phyloP scores from a whole-genome alignment of 2,113 vertebrate species.

The Mirounga angustirostris region DNA sequence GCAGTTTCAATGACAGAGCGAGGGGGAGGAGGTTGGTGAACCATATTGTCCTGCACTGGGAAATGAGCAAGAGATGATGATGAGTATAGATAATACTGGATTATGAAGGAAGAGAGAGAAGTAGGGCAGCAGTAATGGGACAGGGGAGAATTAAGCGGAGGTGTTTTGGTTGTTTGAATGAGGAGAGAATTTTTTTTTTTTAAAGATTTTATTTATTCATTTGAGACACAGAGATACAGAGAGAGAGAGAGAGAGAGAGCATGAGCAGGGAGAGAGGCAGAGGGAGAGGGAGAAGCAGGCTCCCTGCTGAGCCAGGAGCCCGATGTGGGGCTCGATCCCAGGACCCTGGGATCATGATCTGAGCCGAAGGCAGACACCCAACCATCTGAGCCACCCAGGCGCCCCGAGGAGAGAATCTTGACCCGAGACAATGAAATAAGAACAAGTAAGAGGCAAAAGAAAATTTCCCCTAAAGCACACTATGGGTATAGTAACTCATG shows the following conservation, averaged over 20 bases:
- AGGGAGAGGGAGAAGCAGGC: too few relatives aligned
- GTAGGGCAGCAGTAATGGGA: slow-evolving; percentile 27
- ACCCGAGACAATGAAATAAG: not conserved
- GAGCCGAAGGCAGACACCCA: too few relatives aligned
- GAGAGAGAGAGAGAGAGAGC: too few relatives aligned
- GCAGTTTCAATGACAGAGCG: not conserved
- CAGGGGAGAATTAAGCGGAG: slow-evolving; percentile 57
- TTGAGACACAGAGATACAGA: too few relatives aligned
- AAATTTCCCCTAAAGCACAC: not conserved
- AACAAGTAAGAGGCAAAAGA: not conserved
- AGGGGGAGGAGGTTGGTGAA: not conserved
- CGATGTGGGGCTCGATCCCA: too few relatives aligned
- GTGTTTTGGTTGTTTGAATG: slow-evolving; percentile 74
- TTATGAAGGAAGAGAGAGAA: slow-evolving; percentile 46
- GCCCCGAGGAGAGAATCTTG: slow-evolving; percentile 79
- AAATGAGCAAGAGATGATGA: not conserved
- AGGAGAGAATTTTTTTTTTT: slow-evolving; percentile 72
- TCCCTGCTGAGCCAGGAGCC: too few relatives aligned
- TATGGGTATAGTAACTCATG: not conserved
- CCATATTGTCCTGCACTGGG: not conserved
- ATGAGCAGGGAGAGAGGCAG: too few relatives aligned
- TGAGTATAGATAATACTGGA: not conserved
- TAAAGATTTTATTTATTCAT: too few relatives aligned
- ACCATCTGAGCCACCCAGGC: too few relatives aligned
- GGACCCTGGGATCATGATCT: too few relatives aligned